These are phyloP conservation scores for Pseudopipra pipra DNA, from an alignment of 2,113 vertebrate species.

Conservation along the genomic window DNA sequence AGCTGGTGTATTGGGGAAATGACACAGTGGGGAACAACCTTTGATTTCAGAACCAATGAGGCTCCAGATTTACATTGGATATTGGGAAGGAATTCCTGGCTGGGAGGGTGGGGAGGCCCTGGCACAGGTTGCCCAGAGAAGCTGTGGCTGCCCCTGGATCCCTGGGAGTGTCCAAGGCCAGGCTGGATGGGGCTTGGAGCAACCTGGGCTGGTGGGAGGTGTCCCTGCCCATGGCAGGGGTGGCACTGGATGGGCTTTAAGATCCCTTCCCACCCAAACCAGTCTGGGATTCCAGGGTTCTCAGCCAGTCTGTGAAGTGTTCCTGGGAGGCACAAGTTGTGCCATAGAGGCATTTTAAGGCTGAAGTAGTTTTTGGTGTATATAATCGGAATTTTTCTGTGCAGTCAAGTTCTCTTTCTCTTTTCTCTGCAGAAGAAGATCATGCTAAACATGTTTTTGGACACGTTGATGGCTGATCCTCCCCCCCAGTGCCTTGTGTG, in stretches of 20 bases:
- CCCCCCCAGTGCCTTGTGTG: constrained; percentile 99
- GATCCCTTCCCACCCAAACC: not conserved
- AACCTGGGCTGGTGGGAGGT: not conserved
- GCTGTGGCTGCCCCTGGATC: not conserved
- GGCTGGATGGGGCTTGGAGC: not conserved
- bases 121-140: not conserved
- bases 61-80: not conserved
- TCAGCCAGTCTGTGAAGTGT: fast-evolving
- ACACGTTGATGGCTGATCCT: constrained; percentile 94
- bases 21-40: not conserved
- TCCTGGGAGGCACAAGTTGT: not conserved
- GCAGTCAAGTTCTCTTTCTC: not conserved
- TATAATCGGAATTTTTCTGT: fast-evolving
- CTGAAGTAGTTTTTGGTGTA: not conserved
- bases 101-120: not conserved
- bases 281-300: not conserved
- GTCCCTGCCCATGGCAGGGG: not conserved
- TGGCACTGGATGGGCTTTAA: fast-evolving
- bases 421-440: constrained; percentile 89
- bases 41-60: not conserved
- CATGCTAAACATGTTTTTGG: constrained; percentile 92
- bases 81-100: not conserved
- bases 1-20: not conserved
- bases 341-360: not conserved
- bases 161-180: not conserved